These are phyloP conservation scores for Drosophila suboccidentalis DNA, from an alignment of 2,888 invertebrate species.

Conservation along the genomic window DNA sequence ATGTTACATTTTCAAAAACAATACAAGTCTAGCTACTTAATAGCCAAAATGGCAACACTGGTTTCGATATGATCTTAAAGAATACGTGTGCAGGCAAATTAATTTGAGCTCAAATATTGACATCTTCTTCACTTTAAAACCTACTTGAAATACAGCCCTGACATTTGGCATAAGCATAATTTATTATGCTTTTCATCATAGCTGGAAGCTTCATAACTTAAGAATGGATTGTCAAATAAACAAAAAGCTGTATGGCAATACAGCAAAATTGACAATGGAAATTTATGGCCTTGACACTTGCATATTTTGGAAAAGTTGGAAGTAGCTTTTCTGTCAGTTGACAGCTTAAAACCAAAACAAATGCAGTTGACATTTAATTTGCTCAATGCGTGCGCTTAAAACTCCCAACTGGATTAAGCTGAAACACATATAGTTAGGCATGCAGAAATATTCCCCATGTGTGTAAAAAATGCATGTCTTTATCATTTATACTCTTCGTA, in stretches of 20 bases:
- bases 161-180: conserved; percentile 2
- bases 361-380: conserved; percentile 14
- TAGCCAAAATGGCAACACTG: no score
- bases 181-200: conserved; percentile 7
- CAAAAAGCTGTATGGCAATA: background rate
- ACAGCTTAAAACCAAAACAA: conserved; percentile 3
- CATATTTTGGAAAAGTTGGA: background rate
- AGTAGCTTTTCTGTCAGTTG: conserved; percentile 1
- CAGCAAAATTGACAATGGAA: background rate
- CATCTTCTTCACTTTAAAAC: background rate
- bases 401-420: conserved; percentile 4
- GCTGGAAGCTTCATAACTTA: background rate
- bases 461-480: no score
- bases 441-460: no score
- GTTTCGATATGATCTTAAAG: background rate
- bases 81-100: background rate
- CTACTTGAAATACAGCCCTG: background rate
- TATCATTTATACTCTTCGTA: no score
- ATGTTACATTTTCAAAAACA: no score
- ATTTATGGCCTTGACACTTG: background rate
- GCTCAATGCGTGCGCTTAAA: conserved; percentile 9
- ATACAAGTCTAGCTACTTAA: no score
- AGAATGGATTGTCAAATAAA: background rate
- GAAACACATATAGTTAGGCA: background rate
- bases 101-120: conserved; percentile 1